Evolutionary conservation across 2,797 vertebrate genomes (phyloP).

Genomic region (Pteronotus mesoamericanus): DNA sequence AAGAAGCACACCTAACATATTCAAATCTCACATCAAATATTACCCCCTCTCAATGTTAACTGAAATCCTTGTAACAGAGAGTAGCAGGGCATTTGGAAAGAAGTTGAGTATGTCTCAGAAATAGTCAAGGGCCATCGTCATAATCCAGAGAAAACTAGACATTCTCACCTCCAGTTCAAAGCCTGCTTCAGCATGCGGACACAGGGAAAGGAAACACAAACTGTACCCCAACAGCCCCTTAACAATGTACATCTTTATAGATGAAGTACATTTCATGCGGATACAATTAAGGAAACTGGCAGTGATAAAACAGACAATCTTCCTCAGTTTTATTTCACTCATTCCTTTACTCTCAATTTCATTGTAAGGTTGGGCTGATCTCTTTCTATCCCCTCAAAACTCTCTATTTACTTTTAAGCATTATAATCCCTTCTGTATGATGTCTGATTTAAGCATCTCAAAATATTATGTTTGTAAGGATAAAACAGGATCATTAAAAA

Average conservation of each 20-base stretch:
- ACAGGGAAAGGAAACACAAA: neutral
- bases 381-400: neutral
- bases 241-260: neutral
- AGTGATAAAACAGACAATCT: neutral
- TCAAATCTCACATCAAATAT: neutral
- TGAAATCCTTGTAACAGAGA: neutral
- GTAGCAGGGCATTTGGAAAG: neutral
- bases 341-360: neutral
- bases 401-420: neutral
- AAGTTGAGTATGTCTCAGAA: neutral
- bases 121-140: neutral
- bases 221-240: no score
- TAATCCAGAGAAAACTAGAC: neutral
- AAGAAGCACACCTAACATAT: neutral
- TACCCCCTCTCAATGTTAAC: neutral
- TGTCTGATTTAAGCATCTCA: neutral
- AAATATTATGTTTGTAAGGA: neutral
- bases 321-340: neutral
- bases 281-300: neutral
- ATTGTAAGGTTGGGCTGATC: neutral
- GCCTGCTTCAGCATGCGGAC: neutral
- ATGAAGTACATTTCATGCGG: neutral
- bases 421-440: neutral
- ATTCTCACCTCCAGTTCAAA: neutral
- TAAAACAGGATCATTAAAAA: neutral